phyloP scores from a whole-genome alignment of 2,113 vertebrate genomes.

The Acanthochromis polyacanthus region DNA sequence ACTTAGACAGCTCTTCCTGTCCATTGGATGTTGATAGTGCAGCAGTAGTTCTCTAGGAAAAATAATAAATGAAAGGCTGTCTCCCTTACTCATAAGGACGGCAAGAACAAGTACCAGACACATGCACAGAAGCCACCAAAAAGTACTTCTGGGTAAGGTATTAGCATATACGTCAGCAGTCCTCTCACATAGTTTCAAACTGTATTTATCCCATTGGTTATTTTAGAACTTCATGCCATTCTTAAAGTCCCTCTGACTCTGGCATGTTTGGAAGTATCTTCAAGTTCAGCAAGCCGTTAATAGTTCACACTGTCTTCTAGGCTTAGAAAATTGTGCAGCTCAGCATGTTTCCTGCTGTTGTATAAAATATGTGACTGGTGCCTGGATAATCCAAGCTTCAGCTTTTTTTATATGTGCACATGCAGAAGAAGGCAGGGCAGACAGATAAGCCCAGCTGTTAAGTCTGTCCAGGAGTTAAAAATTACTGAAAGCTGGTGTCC shows the following conservation, averaged over 20 bases:
- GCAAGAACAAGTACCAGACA: conserved; percentile 68
- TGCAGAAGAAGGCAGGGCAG: conserved; percentile 46
- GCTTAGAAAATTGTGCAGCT: conserved; percentile 48
- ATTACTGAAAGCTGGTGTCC: conserved; percentile 74
- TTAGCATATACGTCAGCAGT: conserved; percentile 67
- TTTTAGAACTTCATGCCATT: conserved; percentile 78
- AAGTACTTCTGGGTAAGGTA: conserved; percentile 52
- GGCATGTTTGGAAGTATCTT: conserved; percentile 53
- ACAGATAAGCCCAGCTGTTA: conserved; percentile 81
- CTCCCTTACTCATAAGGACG: conserved; percentile 53
- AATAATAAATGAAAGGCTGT: conserved; percentile 72
- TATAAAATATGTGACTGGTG: conserved; percentile 70
- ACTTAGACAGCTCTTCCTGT: conserved; percentile 68
- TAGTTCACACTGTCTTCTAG: conserved; percentile 62
- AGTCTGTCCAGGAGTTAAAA: conserved; percentile 78
- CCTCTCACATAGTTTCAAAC: conserved; percentile 64
- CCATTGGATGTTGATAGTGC: conserved; percentile 50
- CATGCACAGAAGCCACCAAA: conserved; percentile 59
- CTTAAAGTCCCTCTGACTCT: conserved; percentile 55
- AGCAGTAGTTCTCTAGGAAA: conserved; percentile 46
- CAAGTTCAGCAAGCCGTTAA: conserved; percentile 50
- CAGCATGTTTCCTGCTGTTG: conserved; percentile 76
- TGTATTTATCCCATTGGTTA: conserved; percentile 72
- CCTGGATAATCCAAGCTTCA: conserved; percentile 63
- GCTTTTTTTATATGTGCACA: conserved; percentile 64